Percentiles rank a stretch among this genome's conserved stretches.
These are phyloP conservation scores for Papilio dardanus DNA, from an alignment of 1,140 invertebrate species.

Conservation along the genomic window DNA sequence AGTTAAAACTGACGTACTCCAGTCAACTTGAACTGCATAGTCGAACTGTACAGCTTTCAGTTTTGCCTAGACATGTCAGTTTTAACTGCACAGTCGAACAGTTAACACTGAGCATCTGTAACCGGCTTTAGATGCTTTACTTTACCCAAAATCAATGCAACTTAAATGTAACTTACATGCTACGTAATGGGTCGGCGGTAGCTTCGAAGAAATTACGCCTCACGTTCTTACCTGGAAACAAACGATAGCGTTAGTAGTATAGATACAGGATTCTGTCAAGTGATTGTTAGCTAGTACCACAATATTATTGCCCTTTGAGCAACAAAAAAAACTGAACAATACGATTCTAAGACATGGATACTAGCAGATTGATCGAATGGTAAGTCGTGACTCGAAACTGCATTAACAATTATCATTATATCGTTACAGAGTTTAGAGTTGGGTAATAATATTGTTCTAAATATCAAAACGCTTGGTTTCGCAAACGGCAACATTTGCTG, in stretches of 20 bases:
- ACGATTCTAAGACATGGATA: not conserved
- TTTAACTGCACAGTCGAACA: too few relatives aligned
- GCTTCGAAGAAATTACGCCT: not conserved
- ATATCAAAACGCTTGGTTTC: constrained; percentile 10
- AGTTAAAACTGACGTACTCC: too few relatives aligned
- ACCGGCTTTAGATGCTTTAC: too few relatives aligned
- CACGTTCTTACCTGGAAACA: constrained; percentile 34
- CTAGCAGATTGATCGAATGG: not conserved
- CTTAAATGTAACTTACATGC: not conserved
- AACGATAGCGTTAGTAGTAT: constrained; percentile 16
- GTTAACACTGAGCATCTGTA: too few relatives aligned
- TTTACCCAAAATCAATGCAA: not conserved
- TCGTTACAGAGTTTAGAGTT: not conserved
- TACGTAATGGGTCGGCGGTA: not conserved
- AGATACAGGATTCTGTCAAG: constrained; percentile 10
- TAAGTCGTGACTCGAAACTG: constrained; percentile 7
- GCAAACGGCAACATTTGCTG: constrained; percentile 28
- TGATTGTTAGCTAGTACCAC: not conserved
- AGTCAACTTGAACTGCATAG: too few relatives aligned
- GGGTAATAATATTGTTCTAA: constrained; percentile 12
- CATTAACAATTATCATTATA: not conserved
- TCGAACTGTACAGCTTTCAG: too few relatives aligned
- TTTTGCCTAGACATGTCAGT: too few relatives aligned
- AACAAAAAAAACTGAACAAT: not conserved
- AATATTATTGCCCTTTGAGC: not conserved